phyloP scores from a whole-genome alignment of 2,888 invertebrate genomes.

The Pogonocherus hispidulus region DNA sequence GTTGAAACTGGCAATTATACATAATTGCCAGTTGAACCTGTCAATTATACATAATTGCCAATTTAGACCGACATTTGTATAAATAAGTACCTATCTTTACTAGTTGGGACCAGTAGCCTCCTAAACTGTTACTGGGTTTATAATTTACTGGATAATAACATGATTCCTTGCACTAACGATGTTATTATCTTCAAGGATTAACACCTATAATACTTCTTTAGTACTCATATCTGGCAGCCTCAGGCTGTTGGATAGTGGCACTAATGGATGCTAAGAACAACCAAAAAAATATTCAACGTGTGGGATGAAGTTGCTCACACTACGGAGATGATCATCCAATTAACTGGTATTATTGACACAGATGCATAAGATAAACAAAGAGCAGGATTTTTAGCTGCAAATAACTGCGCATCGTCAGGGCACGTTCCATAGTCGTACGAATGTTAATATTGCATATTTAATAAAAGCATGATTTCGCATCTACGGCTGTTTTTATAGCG shows the following conservation, averaged over 20 bases:
- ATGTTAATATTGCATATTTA: constrained; percentile 44
- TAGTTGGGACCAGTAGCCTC: too few species aligned
- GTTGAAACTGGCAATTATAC: too few species aligned
- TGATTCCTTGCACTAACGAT: too few species aligned
- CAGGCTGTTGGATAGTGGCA: neutral
- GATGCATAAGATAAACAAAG: constrained; percentile 3
- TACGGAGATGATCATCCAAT: neutral
- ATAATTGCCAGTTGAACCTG: too few species aligned
- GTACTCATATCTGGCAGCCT: neutral
- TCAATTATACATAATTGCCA: too few species aligned
- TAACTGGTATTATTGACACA: constrained; percentile 12
- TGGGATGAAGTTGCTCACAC: neutral
- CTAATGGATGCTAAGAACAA: neutral
- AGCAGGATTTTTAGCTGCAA: constrained; percentile 6
- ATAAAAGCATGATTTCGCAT: constrained; percentile 45
- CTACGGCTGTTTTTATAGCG: constrained; percentile 41
- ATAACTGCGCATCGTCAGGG: constrained; percentile 23
- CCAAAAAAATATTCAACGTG: neutral
- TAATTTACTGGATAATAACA: too few species aligned
- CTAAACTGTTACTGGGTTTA: too few species aligned
- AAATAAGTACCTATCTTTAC: too few species aligned
- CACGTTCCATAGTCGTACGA: constrained; percentile 9
- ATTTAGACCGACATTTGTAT: too few species aligned
- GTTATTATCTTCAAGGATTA: neutral
- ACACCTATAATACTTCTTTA: neutral